A percentile compares a stretch with the other conserved stretches of the same genome.
These are phyloP conservation scores for Austrolebias charrua DNA, from an alignment of 2,797 vertebrate species.

Conservation along the genomic window DNA sequence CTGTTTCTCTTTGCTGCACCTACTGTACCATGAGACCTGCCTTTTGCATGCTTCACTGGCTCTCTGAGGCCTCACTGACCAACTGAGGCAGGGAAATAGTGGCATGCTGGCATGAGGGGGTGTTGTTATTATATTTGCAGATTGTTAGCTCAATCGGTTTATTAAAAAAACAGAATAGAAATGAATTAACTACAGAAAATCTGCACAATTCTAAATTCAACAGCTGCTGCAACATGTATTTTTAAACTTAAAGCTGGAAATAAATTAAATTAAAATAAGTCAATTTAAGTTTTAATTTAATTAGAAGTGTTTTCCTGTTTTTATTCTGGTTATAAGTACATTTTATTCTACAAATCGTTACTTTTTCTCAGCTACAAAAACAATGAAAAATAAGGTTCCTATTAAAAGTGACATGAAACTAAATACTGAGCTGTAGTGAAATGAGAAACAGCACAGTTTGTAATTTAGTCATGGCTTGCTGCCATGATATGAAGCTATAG, in stretches of 20 bases:
- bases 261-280: not conserved
- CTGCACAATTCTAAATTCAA: not conserved
- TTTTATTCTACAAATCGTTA: not conserved
- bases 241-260: constrained; percentile 7
- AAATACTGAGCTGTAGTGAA: not conserved
- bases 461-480: constrained; percentile 6
- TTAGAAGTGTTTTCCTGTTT: not conserved
- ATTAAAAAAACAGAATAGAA: not conserved
- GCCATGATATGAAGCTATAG: not conserved
- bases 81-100: constrained; percentile 73
- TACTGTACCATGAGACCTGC: constrained; percentile 56
- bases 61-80: constrained; percentile 76
- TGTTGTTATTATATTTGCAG: constrained; percentile 52
- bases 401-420: constrained; percentile 1
- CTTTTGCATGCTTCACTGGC: constrained; percentile 64
- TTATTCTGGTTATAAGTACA: not conserved
- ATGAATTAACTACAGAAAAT: no score
- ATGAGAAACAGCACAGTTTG: constrained; percentile 9
- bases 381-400: constrained; percentile 18
- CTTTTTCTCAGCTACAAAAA: constrained; percentile 1
- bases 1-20: constrained; percentile 57
- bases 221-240: not conserved
- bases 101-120: constrained; percentile 33
- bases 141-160: constrained; percentile 30
- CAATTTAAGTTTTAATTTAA: not conserved